Evolutionary conservation across 2,797 vertebrate genomes (phyloP), one percentile per base, ranked within the genome.

Genomic region (Chiroxiphia lanceolata): DNA sequence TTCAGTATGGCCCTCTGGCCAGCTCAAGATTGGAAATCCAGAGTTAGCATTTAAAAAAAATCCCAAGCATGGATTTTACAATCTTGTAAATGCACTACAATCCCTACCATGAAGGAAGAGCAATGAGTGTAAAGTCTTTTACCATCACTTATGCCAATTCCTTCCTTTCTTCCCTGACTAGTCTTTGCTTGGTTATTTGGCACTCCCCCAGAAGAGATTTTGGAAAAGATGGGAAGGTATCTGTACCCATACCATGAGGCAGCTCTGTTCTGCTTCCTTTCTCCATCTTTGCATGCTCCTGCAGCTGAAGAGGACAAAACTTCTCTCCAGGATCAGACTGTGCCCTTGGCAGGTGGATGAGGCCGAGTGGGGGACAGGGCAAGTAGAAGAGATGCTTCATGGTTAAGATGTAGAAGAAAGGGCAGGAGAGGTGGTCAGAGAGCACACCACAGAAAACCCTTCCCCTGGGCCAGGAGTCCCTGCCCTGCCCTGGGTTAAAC

Each of bases 401-500:
- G 18, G 25, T 22, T 29, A 15, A 78, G 61, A 29, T 34, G 5
- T 15, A 63, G 71, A 53, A 82, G 51, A 50, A 54, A 79, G 16
- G 3, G 11, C 33, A 64, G 65, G 23, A 65, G 26, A 65, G 15
- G 42, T 76, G 79, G 16, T 15, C 67, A 90, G 47, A 63, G 40
- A 82, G 20, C 27, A 61, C 8, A 82, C 67, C 17, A 25, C 3
- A 44, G 56, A 65, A 85, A 83, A 34, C 45, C 14, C 20, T 93
- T 90, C 27, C 64, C 56, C 15, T n/a, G 75, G 50, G 75, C 53
- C 81, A 75, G 61, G 14, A 2, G 1, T 71, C 45, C 33, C 78
- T 84, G 36, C 33, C 38, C 29, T 82, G 10, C 42, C 42, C 31
- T 48, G 0, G 0, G 10, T 0, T 29, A 51, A 80, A 10, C 1